phyloP scores from a whole-genome alignment of 1,140 invertebrate genomes.

The Centruroides sculpturatus region DNA sequence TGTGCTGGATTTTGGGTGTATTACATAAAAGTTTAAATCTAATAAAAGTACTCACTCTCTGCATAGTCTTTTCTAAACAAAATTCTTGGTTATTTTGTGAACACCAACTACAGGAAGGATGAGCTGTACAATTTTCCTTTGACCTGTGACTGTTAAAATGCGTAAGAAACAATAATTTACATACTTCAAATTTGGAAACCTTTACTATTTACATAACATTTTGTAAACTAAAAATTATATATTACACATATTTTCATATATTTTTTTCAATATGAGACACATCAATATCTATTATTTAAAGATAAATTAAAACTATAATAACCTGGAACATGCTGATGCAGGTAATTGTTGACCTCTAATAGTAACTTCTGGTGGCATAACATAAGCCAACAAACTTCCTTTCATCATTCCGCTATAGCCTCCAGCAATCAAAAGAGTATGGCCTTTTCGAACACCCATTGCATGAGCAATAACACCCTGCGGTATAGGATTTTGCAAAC shows the following conservation, averaged over 20 bases:
- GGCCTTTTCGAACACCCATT: slow-evolving; percentile 58
- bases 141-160: slow-evolving; percentile 23
- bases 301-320: background rate
- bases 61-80: too few species aligned
- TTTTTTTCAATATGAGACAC: too few species aligned
- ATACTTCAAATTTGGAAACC: too few species aligned
- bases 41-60: too few species aligned
- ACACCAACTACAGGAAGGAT: slow-evolving; percentile 90
- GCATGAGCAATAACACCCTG: slow-evolving; percentile 80
- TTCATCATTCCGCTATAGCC: slow-evolving; percentile 87
- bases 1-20: too few species aligned
- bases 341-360: slow-evolving; percentile 24
- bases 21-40: too few species aligned
- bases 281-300: too few species aligned
- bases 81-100: slow-evolving; percentile 26
- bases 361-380: slow-evolving; percentile 35
- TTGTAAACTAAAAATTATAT: too few species aligned
- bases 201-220: too few species aligned
- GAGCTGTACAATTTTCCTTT: slow-evolving; percentile 60
- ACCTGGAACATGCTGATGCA: slow-evolving; percentile 9
- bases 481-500: slow-evolving; percentile 53
- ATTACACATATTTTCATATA: too few species aligned
- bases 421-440: slow-evolving; percentile 68
- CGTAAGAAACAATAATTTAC: too few species aligned
- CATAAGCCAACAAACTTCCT: slow-evolving; percentile 31